Percentiles rank a stretch among this genome's conserved stretches.
These are phyloP conservation scores for Nesoenas mayeri DNA, from an alignment of 2,113 vertebrate species.

Conservation along the genomic window DNA sequence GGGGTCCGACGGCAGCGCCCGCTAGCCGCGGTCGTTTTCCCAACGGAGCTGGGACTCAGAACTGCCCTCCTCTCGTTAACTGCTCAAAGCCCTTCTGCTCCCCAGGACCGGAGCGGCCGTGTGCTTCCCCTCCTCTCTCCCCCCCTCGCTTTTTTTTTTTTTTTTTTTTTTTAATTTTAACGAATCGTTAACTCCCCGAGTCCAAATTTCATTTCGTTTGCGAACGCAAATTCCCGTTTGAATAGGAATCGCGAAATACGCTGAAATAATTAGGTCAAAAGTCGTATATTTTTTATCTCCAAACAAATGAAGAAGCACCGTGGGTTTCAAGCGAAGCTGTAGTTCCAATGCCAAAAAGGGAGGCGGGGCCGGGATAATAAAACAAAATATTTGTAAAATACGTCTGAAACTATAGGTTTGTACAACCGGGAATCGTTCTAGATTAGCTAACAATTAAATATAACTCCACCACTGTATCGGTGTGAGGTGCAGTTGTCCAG, in stretches of 20 bases:
- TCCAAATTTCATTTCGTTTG: constrained; percentile 1
- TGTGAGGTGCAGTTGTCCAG: constrained; percentile 92
- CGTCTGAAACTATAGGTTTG: constrained; percentile 78
- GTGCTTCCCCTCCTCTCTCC: too few species aligned
- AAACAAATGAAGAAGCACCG: constrained; percentile 53
- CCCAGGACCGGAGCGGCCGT: constrained; percentile 10
- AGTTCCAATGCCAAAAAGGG: constrained; percentile 74
- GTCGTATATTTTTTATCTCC: constrained; percentile 49
- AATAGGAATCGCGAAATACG: constrained; percentile 47
- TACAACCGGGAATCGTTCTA: constrained; percentile 86
- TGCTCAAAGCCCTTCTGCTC: constrained; percentile 26
- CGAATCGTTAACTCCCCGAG: constrained; percentile 22
- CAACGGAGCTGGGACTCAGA: background rate
- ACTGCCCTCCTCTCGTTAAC: background rate
- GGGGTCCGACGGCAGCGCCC: background rate
- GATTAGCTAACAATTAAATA: constrained; percentile 84
- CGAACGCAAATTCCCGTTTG: constrained; percentile 23
- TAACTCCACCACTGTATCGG: constrained; percentile 83
- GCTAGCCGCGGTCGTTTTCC: background rate
- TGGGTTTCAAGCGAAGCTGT: constrained; percentile 66
- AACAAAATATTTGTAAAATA: constrained; percentile 74
- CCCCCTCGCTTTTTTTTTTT: rapidly evolving
- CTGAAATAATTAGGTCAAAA: constrained; percentile 53
- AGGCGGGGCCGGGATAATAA: background rate
- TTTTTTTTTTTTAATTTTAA: background rate